Base-by-base conservation (phyloP, 92 coral and sea anemone genomes). In the Pocillopora meandrina region DNA sequence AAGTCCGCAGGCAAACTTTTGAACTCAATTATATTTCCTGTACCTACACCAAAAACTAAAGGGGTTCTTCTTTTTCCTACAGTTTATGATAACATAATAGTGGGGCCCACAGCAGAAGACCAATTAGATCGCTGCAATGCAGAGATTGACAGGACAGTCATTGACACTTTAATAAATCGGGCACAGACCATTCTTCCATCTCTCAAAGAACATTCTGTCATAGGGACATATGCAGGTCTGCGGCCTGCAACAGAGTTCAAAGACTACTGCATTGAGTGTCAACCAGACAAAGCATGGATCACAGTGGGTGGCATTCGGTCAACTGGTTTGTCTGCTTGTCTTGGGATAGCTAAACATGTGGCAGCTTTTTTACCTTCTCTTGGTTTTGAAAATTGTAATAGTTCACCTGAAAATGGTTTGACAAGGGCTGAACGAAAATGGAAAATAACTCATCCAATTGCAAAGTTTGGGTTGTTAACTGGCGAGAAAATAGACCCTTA, bases 71-170 rank as follows among this genome's bases (percentile, higher is more conserved):
- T 93, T 18, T 93, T 90, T 74, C 94, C 94, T 0, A 85, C 92
- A 5, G 89, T 93, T 5, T 93, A 90, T 82, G 94, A 94, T 12
- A 93, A 93, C 61, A 78, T 91, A 72, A 82, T 90, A 57, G 90
- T 93, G 70, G 96, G 96, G 10, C 96, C 96, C 2, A 93, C 96
- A 14, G 96, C 96, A 2, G 96, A 93, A 76, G 96, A 93, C 61
- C 96, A 93, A 56, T 67, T 63, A 35, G 94, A 90, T 80, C 91
- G 96, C 55, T 61, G 49, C 7, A 68, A 66, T 58, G 96, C 94
- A 3, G 85, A 82, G 31, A 86, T 83, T 65, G 92, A 93, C 20
- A 68, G 83, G 36, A 62, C 78, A 12, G 83, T 93, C 18, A 88
- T 93, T 20, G 84, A 63, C 17, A 67, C 34, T 23, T 88, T 93